Evolutionary conservation across 2,113 vertebrate genomes (phyloP).

Genomic region (Acrocephalus kingi): DNA sequence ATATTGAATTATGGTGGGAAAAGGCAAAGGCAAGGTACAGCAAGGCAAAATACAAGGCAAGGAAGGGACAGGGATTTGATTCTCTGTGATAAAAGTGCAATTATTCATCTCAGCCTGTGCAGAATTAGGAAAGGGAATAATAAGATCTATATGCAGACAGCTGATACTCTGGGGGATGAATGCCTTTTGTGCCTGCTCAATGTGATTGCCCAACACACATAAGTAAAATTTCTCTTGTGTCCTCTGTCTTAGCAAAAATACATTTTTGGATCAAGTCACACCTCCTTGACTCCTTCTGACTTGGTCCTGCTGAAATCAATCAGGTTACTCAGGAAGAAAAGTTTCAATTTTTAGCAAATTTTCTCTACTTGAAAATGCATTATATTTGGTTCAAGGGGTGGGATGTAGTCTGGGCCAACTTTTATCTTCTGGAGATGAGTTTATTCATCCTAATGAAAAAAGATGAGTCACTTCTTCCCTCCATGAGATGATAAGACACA

Average conservation of each 20-base stretch:
- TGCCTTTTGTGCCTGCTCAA: background rate
- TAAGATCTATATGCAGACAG: background rate
- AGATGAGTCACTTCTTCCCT: background rate
- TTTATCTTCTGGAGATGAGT: background rate
- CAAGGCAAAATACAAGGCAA: background rate
- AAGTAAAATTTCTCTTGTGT: background rate
- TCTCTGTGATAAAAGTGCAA: background rate
- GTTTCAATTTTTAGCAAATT: background rate
- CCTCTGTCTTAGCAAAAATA: background rate
- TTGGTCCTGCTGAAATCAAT: background rate
- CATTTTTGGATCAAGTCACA: background rate
- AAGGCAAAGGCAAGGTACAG: background rate
- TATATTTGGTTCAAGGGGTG: background rate
- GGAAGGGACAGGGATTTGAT: background rate
- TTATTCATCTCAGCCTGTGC: background rate
- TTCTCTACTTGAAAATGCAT: slow-evolving; percentile 17
- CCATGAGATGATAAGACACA: background rate
- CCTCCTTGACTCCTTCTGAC: background rate
- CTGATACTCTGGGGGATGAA: background rate
- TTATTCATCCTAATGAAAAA: background rate
- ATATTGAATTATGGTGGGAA: background rate
- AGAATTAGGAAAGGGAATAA: background rate
- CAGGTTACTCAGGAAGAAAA: background rate
- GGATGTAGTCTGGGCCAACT: background rate
- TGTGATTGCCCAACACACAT: background rate